phyloP scores from a whole-genome alignment of 2,888 invertebrate genomes.

The Lydus trimaculatus region DNA sequence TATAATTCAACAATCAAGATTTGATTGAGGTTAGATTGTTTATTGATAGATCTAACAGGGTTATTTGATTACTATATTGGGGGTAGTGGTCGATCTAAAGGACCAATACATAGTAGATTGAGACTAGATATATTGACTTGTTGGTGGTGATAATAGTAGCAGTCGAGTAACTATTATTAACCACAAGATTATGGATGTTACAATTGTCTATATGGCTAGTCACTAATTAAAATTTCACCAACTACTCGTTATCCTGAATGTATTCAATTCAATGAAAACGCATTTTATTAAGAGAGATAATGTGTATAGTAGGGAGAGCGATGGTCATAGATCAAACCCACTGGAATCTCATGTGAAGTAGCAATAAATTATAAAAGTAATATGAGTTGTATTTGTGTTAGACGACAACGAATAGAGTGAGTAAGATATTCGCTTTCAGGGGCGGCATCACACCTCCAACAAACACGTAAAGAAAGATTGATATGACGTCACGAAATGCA shows the following conservation, averaged over 20 bases:
- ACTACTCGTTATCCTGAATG: not conserved
- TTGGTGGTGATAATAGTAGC: not conserved
- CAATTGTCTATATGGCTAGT: not conserved
- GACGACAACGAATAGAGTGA: conserved; percentile 35
- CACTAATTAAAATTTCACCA: not conserved
- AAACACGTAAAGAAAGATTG: conserved; percentile 37
- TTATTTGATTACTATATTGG: conserved; percentile 4
- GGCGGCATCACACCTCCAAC: conserved; percentile 44
- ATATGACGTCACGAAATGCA: conserved; percentile 50
- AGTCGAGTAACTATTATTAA: conserved; percentile 19
- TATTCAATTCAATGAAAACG: not conserved
- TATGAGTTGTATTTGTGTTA: conserved; percentile 50
- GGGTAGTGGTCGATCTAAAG: not conserved
- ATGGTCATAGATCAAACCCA: conserved; percentile 41
- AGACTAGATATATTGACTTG: not conserved
- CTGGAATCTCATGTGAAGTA: conserved; percentile 49
- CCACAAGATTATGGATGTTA: not conserved
- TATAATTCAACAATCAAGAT: not conserved
- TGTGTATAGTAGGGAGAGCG: conserved; percentile 23
- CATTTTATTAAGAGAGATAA: not conserved
- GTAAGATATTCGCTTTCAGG: conserved; percentile 41
- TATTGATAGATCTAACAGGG: not conserved
- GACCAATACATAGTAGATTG: not conserved
- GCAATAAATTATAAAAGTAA: conserved; percentile 51
- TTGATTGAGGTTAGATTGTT: not conserved